A percentile compares a stretch with the other conserved stretches of the same genome.
These are phyloP conservation scores for Etia nguti DNA, from an alignment of 2,113 vertebrate species.

Conservation along the genomic window DNA sequence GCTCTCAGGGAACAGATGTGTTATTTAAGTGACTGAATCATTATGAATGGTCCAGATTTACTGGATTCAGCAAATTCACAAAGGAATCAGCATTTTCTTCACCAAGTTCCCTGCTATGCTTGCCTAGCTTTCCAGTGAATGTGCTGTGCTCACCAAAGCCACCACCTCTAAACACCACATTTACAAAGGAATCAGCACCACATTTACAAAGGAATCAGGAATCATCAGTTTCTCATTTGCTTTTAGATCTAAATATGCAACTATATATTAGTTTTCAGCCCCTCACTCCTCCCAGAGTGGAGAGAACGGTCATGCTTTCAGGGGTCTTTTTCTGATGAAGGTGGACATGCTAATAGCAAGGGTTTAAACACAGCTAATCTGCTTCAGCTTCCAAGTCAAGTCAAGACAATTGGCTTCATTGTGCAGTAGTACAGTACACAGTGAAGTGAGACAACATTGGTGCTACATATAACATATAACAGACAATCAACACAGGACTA, in stretches of 20 bases:
- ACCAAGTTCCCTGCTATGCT: background rate
- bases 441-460: background rate
- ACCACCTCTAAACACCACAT: background rate
- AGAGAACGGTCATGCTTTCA: background rate
- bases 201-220: no score
- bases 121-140: conserved; percentile 19
- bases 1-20: background rate
- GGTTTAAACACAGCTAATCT: background rate
- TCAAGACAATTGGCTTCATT: background rate
- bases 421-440: background rate
- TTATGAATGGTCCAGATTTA: background rate
- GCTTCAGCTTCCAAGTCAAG: background rate
- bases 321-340: background rate
- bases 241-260: no score
- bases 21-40: background rate
- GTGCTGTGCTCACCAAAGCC: background rate
- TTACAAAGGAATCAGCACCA: no score
- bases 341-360: background rate
- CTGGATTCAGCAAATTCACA: background rate
- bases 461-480: background rate
- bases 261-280: no score
- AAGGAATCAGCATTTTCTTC: background rate
- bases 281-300: background rate
- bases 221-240: no score
- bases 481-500: background rate